Percentiles rank a stretch among this genome's conserved stretches.
phyloP scores from a whole-genome alignment of 1,140 invertebrate species.

The Hycleus cichorii region DNA sequence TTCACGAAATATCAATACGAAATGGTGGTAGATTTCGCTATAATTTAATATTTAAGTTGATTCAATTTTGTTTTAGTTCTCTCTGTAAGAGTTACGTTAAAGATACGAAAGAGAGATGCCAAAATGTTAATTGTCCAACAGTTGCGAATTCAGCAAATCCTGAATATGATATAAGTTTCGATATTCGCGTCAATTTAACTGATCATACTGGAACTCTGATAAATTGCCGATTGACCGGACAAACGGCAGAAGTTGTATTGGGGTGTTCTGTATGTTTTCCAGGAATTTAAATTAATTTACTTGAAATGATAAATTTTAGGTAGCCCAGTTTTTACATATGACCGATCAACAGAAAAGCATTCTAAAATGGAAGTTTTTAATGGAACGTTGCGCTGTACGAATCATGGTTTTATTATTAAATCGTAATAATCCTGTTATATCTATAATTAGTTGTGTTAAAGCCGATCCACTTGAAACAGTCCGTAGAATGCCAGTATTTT shows the following conservation, averaged over 20 bases:
- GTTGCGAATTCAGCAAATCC: slow-evolving; percentile 18
- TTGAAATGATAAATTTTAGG: slow-evolving; percentile 24
- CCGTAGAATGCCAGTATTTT: slow-evolving; percentile 29
- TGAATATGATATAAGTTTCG: slow-evolving; percentile 38
- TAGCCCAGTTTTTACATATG: slow-evolving; percentile 39
- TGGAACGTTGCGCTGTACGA: slow-evolving; percentile 44
- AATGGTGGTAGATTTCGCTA: slow-evolving; percentile 26
- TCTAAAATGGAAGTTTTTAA: slow-evolving; percentile 48
- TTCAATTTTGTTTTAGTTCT: slow-evolving; percentile 4
- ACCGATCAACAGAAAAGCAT: slow-evolving; percentile 36
- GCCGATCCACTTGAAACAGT: slow-evolving; percentile 25
- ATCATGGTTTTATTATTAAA: slow-evolving; percentile 38
- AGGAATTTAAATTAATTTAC: slow-evolving; percentile 4
- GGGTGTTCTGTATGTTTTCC: slow-evolving; percentile 34
- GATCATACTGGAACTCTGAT: slow-evolving; percentile 49
- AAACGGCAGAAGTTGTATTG: slow-evolving; percentile 42
- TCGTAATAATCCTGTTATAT: slow-evolving; percentile 22
- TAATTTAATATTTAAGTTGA: slow-evolving; percentile 4
- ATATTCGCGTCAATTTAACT: slow-evolving; percentile 44
- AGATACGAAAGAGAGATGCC: slow-evolving; percentile 23
- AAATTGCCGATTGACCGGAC: slow-evolving; percentile 43
- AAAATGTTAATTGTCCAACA: slow-evolving; percentile 32
- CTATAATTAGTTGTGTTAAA: slow-evolving; percentile 20
- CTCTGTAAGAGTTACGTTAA: slow-evolving; percentile 24
- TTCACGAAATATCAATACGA: slow-evolving; percentile 26